Evolutionary conservation across 2,888 invertebrate species (phyloP), one percentile per base, ranked within the genome.

Genomic region (Heliconius cydno): DNA sequence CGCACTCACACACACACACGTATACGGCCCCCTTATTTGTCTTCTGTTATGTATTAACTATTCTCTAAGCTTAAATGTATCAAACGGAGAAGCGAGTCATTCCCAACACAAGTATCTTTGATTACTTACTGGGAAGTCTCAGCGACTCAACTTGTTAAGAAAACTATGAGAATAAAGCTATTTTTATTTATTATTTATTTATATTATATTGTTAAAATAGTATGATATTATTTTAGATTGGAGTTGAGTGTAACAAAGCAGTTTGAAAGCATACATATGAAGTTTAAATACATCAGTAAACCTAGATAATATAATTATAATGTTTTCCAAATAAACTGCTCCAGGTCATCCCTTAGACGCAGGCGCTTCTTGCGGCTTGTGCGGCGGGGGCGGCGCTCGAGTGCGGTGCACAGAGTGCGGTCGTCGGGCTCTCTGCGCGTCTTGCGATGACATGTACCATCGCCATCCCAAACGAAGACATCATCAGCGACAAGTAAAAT

Each of bases 391-490:
- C 22, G 96, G 96, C 77, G 97, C 98, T 3, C 96, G 97, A 84
- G 97, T 98, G 12, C 96, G 97, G 63, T 98, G 98, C 92, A 96
- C 97, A 80, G 97, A 97, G 89, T 98, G 98, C 91, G 96, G 96
- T 65, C 96, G 96, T 30, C 98, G 98, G 87, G 97, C 97, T 79
- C 98, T 98, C 85, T 98, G 98, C 90, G 96, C 97, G 79, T 97
- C 98, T 70, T 98, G 98, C 93, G 98, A 98, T 90, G 98, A 98
- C 89, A 98, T 98, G 98, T 98, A 98, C 92, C 98, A 98, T 91
- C 96, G 98, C 83, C 98, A 98, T 90, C 98, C 98, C 0, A 98
- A 98, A 88, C 95, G 98, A 82, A 97, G 97, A 85, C 95, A 96
- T 83, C 98, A 98, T 89, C 95, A 96, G 83, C 95, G 98, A 88